These are phyloP conservation scores for Cossypha caffra DNA, from an alignment of 2,797 vertebrate species.

Conservation along the genomic window DNA sequence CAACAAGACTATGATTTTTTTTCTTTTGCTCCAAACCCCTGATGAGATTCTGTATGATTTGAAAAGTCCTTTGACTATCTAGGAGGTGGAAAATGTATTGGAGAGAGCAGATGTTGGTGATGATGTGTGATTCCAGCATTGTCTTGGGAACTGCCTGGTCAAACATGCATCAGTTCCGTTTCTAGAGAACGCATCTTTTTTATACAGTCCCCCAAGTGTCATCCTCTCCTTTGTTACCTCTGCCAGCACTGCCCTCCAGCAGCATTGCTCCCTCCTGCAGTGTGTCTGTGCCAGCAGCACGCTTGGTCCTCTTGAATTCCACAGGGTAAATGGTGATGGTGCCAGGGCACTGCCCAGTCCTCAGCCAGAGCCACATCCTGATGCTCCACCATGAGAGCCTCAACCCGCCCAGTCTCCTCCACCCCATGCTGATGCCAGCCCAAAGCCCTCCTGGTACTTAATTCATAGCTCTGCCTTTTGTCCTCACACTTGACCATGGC, in stretches of 20 bases:
- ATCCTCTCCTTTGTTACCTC: not conserved
- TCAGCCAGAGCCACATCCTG: not conserved
- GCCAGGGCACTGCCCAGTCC: not conserved
- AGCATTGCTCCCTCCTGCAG: not conserved
- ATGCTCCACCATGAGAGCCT: not conserved
- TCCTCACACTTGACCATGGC: not conserved
- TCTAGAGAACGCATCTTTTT: not conserved
- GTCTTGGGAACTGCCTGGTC: not conserved
- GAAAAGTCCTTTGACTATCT: not conserved
- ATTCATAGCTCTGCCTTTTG: not conserved
- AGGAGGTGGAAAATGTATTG: not conserved
- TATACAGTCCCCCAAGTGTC: not conserved
- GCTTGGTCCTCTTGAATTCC: accelerated
- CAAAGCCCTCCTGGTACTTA: accelerated
- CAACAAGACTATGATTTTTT: not conserved
- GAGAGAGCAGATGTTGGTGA: not conserved
- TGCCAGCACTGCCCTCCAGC: not conserved
- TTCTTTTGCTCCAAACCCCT: not conserved
- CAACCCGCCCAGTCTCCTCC: not conserved
- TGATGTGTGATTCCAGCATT: not conserved
- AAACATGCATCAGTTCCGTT: not conserved
- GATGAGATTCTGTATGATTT: not conserved
- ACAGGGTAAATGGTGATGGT: not conserved
- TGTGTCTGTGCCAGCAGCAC: accelerated
- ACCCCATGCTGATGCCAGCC: not conserved